Evolutionary conservation across 2,888 invertebrate species (phyloP).

Genomic region (Parnassius smintheus): DNA sequence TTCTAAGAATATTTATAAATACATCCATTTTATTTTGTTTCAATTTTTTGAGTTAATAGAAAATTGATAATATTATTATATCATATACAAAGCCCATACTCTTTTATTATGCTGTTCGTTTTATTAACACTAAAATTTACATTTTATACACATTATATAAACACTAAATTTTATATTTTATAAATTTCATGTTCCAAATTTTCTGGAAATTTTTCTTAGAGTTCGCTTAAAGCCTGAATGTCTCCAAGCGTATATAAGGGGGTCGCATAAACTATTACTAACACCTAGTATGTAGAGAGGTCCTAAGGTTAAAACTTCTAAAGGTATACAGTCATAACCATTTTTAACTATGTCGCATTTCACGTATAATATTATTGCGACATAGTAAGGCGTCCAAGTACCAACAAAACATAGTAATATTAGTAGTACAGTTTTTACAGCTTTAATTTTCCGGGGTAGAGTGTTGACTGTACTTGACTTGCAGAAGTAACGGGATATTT

Average conservation of each 20-base stretch:
- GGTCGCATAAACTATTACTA: slow-evolving; percentile 80
- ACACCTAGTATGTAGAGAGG: slow-evolving; percentile 80
- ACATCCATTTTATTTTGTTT: too few species aligned
- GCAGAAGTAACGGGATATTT: slow-evolving; percentile 36
- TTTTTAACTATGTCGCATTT: slow-evolving; percentile 63
- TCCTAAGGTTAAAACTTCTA: slow-evolving; percentile 77
- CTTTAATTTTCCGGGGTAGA: slow-evolving; percentile 77
- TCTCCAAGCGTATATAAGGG: slow-evolving; percentile 83
- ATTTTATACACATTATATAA: too few species aligned
- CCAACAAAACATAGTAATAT: slow-evolving; percentile 79
- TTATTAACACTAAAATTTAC: too few species aligned
- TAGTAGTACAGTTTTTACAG: slow-evolving; percentile 80
- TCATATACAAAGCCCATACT: too few species aligned
- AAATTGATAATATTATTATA: too few species aligned
- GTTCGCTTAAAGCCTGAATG: slow-evolving; percentile 81
- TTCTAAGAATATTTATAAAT: too few species aligned
- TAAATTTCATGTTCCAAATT: slow-evolving; percentile 30
- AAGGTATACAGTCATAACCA: slow-evolving; percentile 64
- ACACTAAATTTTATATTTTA: too few species aligned
- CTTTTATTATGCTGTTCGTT: too few species aligned
- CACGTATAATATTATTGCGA: slow-evolving; percentile 75
- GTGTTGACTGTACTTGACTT: slow-evolving; percentile 34
- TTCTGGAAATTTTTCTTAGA: slow-evolving; percentile 57
- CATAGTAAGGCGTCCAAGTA: slow-evolving; percentile 82
- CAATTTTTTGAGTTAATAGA: too few species aligned